Percentiles rank a stretch among this genome's conserved stretches.
Evolutionary conservation across 1,140 invertebrate species (phyloP).

Genomic region (Lepidurus arcticus): DNA sequence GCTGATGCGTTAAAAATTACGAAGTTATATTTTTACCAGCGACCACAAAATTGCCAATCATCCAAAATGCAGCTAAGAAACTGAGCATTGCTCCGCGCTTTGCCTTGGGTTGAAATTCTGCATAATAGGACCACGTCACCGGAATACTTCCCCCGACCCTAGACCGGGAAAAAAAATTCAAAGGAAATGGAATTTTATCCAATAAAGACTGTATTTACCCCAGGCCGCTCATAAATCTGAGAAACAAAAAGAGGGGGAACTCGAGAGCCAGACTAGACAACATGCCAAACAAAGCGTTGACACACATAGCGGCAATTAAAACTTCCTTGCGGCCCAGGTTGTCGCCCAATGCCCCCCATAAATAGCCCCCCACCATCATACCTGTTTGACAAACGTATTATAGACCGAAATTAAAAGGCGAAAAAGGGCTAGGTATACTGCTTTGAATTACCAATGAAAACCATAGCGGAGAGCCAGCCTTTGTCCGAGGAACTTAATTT

Average conservation of each 20-base stretch:
- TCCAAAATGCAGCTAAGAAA: slow-evolving; percentile 90
- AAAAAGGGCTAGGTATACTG: background rate
- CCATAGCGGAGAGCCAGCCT: slow-evolving; percentile 67
- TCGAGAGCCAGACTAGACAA: slow-evolving; percentile 79
- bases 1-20: slow-evolving; percentile 16
- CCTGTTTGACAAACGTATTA: slow-evolving; percentile 53
- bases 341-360: slow-evolving; percentile 85
- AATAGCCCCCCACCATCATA: slow-evolving; percentile 88
- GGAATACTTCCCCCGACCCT: slow-evolving; percentile 89
- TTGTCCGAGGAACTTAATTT: slow-evolving; percentile 76
- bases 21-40: slow-evolving; percentile 51
- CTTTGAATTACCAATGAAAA: slow-evolving; percentile 44
- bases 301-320: slow-evolving; percentile 77
- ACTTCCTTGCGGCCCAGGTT: slow-evolving; percentile 74
- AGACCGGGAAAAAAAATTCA: slow-evolving; percentile 30
- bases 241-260: slow-evolving; percentile 79
- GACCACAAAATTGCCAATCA: slow-evolving; percentile 78
- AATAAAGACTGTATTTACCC: slow-evolving; percentile 54
- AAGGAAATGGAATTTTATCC: background rate
- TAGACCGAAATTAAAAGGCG: background rate
- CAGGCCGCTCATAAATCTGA: slow-evolving; percentile 82
- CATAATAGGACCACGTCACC: slow-evolving; percentile 92
- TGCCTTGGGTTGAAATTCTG: slow-evolving; percentile 85
- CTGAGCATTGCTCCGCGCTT: slow-evolving; percentile 84
- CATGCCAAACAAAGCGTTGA: slow-evolving; percentile 81